Evolutionary conservation across 2,888 invertebrate genomes (phyloP), one percentile per base, ranked within the genome.

Genomic region (Lacanobia oleracea): DNA sequence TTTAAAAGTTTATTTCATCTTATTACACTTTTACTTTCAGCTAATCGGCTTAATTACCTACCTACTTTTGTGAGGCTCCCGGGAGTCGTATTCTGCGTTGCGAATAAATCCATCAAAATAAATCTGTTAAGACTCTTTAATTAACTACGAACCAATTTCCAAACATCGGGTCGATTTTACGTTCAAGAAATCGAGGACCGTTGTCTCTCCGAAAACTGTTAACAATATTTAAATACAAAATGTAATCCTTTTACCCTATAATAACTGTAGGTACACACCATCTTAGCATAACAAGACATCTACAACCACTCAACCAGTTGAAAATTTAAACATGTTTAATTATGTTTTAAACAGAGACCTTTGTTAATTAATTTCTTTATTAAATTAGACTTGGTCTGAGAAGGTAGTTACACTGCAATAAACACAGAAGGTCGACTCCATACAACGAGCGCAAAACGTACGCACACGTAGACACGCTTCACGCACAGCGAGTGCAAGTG

Each of bases 251-350:
- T 53, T 18, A 59, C 10, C 21, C 27, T 4, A 37, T 10, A 40
- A 40, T 54, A 40, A 12, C 14, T 40, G 40, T 40, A 40, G 40
- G 48, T 54, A 62, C 27, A 54, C 0, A 64, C 51, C 43, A 37
- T 23, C 18, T 48, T 5, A 50, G 27, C 14, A n/a, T 61, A 67
- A 60, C 56, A 50, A 53, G 69, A 66, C 16, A 43, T 23, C 51
- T 37, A 48, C 68, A 67, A 43, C 37, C 69, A 67, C 67, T 61
- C 12, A 82, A 65, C 63, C 75, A 56, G 78, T 67, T 72, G 63
- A 64, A 82, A 85, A 82, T 86, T 84, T 83, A 84, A 86, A 83
- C 86, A 85, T 87, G 82, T 85, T 67, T 64, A 81, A 79, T 79
- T 67, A 27, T 62, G 40, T 68, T 73, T 81, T 76, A 74, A 72